These are phyloP conservation scores for Cyrtodaria siliqua DNA, from an alignment of 2,888 invertebrate species.

Conservation along the genomic window DNA sequence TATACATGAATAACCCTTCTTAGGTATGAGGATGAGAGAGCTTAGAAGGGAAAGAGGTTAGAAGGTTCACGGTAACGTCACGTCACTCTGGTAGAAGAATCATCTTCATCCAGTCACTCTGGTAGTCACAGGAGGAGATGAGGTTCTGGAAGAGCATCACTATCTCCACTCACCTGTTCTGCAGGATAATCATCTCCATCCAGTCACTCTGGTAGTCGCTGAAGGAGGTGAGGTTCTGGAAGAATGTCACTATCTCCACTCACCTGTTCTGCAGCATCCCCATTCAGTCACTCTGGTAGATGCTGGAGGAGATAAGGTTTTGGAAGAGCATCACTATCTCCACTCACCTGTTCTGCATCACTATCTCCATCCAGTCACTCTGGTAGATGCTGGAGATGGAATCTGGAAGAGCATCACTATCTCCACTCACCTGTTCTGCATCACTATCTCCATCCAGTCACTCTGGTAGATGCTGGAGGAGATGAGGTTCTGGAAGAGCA, in stretches of 20 bases:
- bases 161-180: constrained; percentile 90
- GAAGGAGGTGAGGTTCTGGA: constrained; percentile 93
- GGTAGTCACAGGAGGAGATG: constrained; percentile 93
- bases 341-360: constrained; percentile 89
- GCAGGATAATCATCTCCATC: constrained; percentile 97
- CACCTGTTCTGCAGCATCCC: too few relatives aligned
- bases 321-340: neutral
- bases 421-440: constrained; percentile 90
- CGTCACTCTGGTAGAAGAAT: constrained; percentile 93
- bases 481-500: constrained; percentile 94
- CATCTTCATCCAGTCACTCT: constrained; percentile 98
- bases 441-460: constrained; percentile 97
- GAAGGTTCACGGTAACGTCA: constrained; percentile 95
- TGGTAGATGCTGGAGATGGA: constrained; percentile 93
- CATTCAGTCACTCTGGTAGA: too few relatives aligned
- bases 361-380: constrained; percentile 87
- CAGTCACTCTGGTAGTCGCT: constrained; percentile 96
- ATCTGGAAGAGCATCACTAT: neutral
- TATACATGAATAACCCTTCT: too few relatives aligned
- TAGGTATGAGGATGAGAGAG: too few relatives aligned
- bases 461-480: constrained; percentile 93
- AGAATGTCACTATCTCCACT: constrained; percentile 94
- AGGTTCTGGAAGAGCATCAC: constrained; percentile 92
- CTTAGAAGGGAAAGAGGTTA: too few relatives aligned
- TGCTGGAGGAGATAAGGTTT: too few relatives aligned